These are phyloP conservation scores for Pao palembangensis DNA, from an alignment of 2,113 vertebrate species.

Conservation along the genomic window DNA sequence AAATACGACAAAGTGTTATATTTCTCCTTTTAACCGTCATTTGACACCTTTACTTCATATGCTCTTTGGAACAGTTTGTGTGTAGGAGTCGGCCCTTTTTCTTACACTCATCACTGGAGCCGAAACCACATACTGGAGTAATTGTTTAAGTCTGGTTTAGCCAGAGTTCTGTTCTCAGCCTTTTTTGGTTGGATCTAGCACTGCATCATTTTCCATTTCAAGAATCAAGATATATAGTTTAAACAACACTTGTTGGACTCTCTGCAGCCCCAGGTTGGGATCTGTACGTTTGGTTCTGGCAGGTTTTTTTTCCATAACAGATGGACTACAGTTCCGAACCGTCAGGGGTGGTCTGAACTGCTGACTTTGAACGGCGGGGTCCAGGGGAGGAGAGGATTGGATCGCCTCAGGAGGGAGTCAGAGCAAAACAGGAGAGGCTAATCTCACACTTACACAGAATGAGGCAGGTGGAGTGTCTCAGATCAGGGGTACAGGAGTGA, in stretches of 20 bases:
- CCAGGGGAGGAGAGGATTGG: conserved; percentile 58
- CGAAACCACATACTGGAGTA: too few species aligned
- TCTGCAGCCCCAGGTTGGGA: conserved; percentile 7
- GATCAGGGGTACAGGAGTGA: conserved; percentile 4
- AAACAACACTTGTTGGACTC: not conserved
- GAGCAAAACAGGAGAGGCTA: conserved; percentile 46
- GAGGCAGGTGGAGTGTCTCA: conserved; percentile 35
- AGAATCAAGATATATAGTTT: not conserved
- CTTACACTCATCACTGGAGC: too few species aligned
- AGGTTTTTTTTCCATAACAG: conserved; percentile 34
- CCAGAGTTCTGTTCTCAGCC: too few species aligned
- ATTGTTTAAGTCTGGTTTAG: too few species aligned
- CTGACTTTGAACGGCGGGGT: conserved; percentile 59
- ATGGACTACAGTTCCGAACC: conserved; percentile 56
- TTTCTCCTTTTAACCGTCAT: conserved; percentile 9
- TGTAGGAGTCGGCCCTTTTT: not conserved
- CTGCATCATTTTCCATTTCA: not conserved
- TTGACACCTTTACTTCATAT: conserved; percentile 19
- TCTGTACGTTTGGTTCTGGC: conserved; percentile 39
- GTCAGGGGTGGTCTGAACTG: conserved; percentile 47
- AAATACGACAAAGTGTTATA: conserved; percentile 22
- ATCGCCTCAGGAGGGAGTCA: conserved; percentile 46
- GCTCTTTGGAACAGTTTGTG: conserved; percentile 15
- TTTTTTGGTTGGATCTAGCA: not conserved
- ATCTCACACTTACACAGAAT: conserved; percentile 51